A percentile compares a stretch with the other conserved stretches of the same genome.
These are phyloP conservation scores for Notothenia coriiceps DNA, from an alignment of 2,113 vertebrate genomes.

Conservation along the genomic window DNA sequence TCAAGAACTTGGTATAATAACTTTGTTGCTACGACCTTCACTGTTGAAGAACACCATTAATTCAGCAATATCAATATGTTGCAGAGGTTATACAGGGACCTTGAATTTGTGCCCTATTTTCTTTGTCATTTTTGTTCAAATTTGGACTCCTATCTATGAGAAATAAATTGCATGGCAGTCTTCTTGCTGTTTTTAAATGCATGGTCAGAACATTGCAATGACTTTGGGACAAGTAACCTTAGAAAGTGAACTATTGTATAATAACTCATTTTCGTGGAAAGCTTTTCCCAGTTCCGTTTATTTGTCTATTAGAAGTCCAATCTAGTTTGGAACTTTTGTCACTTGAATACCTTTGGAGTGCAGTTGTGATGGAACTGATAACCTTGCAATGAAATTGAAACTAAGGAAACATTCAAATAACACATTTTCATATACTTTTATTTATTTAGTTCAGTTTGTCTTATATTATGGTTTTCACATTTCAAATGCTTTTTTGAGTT, in stretches of 20 bases:
- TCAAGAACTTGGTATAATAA: constrained; percentile 1
- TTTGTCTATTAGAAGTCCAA: neutral
- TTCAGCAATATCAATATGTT: neutral
- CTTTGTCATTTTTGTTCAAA: neutral
- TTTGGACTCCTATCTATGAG: neutral
- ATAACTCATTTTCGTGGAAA: no score
- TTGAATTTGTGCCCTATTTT: neutral
- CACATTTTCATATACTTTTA: constrained; percentile 1
- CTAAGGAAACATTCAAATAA: neutral
- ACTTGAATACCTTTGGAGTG: neutral
- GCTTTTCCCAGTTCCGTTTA: constrained; percentile 1
- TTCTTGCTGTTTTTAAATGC: neutral
- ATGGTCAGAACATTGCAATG: neutral
- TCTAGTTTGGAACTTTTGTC: constrained; percentile 4
- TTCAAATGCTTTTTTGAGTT: neutral
- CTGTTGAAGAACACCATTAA: constrained; percentile 10
- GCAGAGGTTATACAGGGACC: neutral
- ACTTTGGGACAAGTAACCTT: neutral
- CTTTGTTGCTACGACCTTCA: neutral
- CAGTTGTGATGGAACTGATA: neutral
- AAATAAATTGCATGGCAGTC: neutral
- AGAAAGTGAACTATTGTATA: neutral
- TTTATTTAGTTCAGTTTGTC: neutral
- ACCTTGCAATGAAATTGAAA: neutral
- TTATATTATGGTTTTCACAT: neutral